Base-by-base conservation (phyloP, 2,113 vertebrate genomes). In the Equus przewalskii region DNA sequence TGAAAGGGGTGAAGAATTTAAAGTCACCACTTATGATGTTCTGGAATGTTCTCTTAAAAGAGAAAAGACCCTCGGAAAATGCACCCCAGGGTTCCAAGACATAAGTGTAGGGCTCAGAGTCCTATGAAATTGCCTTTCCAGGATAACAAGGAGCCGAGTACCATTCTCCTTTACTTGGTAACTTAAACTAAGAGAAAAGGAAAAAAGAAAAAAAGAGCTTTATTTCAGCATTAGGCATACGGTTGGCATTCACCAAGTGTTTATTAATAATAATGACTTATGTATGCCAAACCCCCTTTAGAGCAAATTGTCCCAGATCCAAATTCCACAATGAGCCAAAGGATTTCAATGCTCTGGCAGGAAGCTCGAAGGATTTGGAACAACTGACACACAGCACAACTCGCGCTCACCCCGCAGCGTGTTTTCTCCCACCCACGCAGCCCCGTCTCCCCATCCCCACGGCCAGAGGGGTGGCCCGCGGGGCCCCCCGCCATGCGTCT, bases 181-280 rank as follows among this genome's bases (percentile, higher is more conserved):
- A 94, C 65, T 73, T 86, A 85, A 64, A 65, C 16, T 64, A 81
- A 72, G 67, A 92, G 49, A 64, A 62, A n/a, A 56, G 46, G 11
- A 60, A 93, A 62, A 41, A 33, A 21, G 26, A 16, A 18, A 19
- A 44, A 28, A 28, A 6, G 30, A 49, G 49, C 70, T 93, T 92
- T 64, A 95, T 82, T 96, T 56, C 91, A 93, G 49, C 80, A 51
- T 93, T 89, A 90, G 75, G 89, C 95, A 85, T 96, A 69, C 87
- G 93, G 93, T 49, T 94, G 96, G 95, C 95, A 97, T 91, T 90
- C 13, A 26, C 79, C 65, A 80, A 90, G 94, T 96, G 92, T 95
- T 97, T 97, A 94, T 97, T 97, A 96, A 96, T 97, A 96, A 96
- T 96, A 96, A 97, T 85, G 97, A 97, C 89, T 97, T 95, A 46